Evolutionary conservation across 2,113 vertebrate genomes (phyloP), one percentile per base, ranked within the genome.

Genomic region (Glaucidium brasilianum): DNA sequence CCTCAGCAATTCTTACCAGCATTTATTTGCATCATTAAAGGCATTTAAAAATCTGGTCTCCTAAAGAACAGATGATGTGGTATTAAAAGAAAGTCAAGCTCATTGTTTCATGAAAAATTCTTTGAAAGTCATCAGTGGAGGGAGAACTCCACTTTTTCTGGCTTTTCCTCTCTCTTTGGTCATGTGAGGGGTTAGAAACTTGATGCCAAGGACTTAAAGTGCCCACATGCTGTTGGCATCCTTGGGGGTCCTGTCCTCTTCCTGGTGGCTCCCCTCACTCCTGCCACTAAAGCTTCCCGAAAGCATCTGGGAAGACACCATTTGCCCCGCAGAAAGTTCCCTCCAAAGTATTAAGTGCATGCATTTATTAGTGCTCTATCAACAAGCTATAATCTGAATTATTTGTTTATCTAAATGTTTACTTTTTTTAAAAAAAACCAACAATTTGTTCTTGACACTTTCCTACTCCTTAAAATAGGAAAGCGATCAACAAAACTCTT

Each of bases 371-470:
- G 7, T 25, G 30, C 16, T n/a, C 55, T 19, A 12, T 10, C 30
- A 43, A 50, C 12, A 34, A 37, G 9, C 4, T 26, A 4, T 23
- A 18, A 27, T 22, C 35, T 45, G 27, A 34, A 58, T 27, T 76
- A 30, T 21, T 52, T 29, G 10, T 43, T 73, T 76, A 35, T 13
- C 27, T 53, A 16, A 76, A 19, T 39, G 5, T 13, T 76, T 55
- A 7, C 3, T 0, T 0, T 25, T 73, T 68, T 34, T 8, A 77
- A 47, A 15, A 25, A n/a, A n/a, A n/a, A n/a, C n/a, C n/a, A n/a
- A n/a, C n/a, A n/a, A n/a, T 55, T 59, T 50, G 4, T 63, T 41
- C 9, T 4, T 22, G 39, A 39, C 0, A 1, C 15, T 59, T 91
- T 73, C 53, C 26, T n/a, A 27, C 45, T 60, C 32, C 8, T 62